Conservation (phyloP, 2,797 vertebrate species). For the Ptychobarbus kaznakovi region DNA sequence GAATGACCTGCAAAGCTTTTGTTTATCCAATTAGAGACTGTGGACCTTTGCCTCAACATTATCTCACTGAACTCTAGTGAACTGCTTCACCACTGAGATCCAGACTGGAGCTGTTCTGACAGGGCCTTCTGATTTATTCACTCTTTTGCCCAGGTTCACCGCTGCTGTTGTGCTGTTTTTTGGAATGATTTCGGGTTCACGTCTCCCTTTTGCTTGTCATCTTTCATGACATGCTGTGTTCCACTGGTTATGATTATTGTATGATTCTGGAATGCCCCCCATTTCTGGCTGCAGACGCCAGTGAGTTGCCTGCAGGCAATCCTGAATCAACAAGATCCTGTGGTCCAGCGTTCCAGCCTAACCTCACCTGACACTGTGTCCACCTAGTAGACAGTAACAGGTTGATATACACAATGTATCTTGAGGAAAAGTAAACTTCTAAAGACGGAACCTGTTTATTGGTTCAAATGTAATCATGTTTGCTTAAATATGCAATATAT, state of each 20-base stretch:
- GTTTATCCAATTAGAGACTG: neutral
- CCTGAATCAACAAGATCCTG: constrained; percentile 62
- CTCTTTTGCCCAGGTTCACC: constrained; percentile 55
- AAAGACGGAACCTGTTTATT: neutral
- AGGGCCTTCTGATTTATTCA: constrained; percentile 76
- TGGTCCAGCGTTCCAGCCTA: constrained; percentile 10
- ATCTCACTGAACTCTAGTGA: constrained; percentile 5
- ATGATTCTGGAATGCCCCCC: constrained; percentile 69
- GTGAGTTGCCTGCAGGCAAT: constrained; percentile 76
- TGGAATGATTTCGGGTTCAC: constrained; percentile 60
- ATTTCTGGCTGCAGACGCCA: constrained; percentile 70
- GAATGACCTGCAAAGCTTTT: neutral
- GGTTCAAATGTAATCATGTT: neutral
- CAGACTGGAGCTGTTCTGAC: constrained; percentile 73
- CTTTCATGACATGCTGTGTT: constrained; percentile 66
- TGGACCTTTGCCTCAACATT: constrained; percentile 6
- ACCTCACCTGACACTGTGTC: constrained; percentile 38
- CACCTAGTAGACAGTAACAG: constrained; percentile 26
- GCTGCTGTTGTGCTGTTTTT: constrained; percentile 66
- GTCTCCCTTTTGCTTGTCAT: constrained; percentile 69
- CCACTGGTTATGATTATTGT: constrained; percentile 73
- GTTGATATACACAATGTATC: constrained; percentile 14
- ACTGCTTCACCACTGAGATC: constrained; percentile 43
- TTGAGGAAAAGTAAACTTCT: constrained; percentile 19
- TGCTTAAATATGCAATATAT: neutral